phyloP scores from a whole-genome alignment of 2,888 invertebrate genomes.

The Leptarthrus brevirostris region DNA sequence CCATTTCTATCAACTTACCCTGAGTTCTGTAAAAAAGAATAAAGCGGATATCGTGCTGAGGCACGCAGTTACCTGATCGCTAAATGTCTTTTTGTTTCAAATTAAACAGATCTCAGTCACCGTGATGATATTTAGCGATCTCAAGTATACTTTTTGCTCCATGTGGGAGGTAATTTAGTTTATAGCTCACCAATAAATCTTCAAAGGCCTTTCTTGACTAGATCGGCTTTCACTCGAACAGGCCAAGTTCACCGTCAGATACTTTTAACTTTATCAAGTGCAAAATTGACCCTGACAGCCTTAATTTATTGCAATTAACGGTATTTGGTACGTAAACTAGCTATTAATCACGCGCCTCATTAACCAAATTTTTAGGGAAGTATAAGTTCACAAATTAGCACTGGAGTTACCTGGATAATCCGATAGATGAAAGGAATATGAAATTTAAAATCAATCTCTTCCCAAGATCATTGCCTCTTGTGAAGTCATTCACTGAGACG shows the following conservation, averaged over 20 bases:
- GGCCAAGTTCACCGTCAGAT: background rate
- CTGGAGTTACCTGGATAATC: background rate
- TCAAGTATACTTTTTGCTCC: background rate
- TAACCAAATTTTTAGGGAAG: background rate
- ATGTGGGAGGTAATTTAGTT: slow-evolving; percentile 13
- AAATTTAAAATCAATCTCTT: too few relatives aligned
- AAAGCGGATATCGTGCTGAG: too few relatives aligned
- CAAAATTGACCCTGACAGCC: background rate
- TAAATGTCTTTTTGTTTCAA: background rate
- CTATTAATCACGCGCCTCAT: background rate
- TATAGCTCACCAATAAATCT: slow-evolving; percentile 1
- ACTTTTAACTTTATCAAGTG: background rate
- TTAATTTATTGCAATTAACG: slow-evolving; percentile 5
- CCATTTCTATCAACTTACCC: background rate
- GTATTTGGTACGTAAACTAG: background rate
- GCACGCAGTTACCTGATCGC: background rate
- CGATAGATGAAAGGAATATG: too few relatives aligned
- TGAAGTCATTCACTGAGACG: background rate
- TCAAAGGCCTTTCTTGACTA: background rate
- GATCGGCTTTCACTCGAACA: slow-evolving; percentile 3
- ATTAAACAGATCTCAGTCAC: background rate
- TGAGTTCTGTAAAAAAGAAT: background rate
- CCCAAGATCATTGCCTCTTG: background rate
- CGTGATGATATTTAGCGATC: background rate
- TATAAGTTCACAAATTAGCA: background rate